These are phyloP conservation scores for Bovichtus variegatus DNA, from an alignment of 2,797 vertebrate species.

Conservation along the genomic window DNA sequence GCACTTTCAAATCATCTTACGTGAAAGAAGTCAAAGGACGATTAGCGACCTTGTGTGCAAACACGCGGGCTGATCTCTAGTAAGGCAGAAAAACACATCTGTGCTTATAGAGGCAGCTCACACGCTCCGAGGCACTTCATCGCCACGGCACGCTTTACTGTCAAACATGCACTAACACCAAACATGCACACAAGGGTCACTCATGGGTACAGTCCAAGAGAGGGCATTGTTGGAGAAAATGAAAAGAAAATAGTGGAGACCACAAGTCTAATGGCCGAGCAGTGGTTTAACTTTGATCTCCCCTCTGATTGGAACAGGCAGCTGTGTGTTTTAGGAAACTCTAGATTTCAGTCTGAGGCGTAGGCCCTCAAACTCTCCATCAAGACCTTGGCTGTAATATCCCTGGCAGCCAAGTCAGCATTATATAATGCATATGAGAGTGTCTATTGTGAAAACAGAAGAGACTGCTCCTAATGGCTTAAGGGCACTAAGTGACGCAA, in stretches of 20 bases:
- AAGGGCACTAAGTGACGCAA: conserved; percentile 52
- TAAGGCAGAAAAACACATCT: conserved; percentile 43
- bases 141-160: conserved; percentile 24
- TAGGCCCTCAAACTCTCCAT: conserved; percentile 64
- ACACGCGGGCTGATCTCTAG: conserved; percentile 23
- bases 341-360: conserved; percentile 64
- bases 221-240: conserved; percentile 50
- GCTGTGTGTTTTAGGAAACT: conserved; percentile 75
- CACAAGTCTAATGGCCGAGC: conserved; percentile 20
- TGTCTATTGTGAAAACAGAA: conserved; percentile 68
- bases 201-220: conserved; percentile 9
- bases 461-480: conserved; percentile 59
- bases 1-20: conserved; percentile 36
- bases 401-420: conserved; percentile 64
- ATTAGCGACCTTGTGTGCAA: conserved; percentile 58
- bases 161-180: conserved; percentile 41
- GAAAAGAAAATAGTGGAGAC: conserved; percentile 56
- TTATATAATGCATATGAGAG: conserved; percentile 79
- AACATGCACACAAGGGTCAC: conserved; percentile 30
- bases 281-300: conserved; percentile 58
- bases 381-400: conserved; percentile 74
- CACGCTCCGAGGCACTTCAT: conserved; percentile 37
- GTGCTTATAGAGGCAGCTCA: conserved; percentile 28
- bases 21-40: conserved; percentile 67
- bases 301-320: conserved; percentile 55